Conservation (phyloP, 2,888 invertebrate species). For the Muscina levida region DNA sequence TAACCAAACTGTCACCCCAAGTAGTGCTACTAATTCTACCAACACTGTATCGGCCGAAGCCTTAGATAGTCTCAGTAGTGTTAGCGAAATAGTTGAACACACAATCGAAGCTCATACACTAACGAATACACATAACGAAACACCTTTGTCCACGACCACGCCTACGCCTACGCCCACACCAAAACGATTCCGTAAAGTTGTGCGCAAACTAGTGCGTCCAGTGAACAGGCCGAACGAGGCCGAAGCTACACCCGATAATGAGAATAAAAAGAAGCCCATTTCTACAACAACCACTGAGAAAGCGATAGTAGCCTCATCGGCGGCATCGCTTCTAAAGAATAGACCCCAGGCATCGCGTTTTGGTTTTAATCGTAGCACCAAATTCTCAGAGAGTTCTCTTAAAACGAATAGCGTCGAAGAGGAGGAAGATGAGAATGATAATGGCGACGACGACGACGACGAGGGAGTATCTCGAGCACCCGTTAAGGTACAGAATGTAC, state of each 20-base stretch:
- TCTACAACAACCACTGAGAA: conserved; percentile 1
- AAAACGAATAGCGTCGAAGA: conserved; percentile 2
- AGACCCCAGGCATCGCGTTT: conserved; percentile 51
- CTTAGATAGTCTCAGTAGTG: conserved; percentile 63
- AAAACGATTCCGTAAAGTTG: conserved; percentile 75
- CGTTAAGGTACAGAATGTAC: not conserved
- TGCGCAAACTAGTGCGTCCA: conserved; percentile 74
- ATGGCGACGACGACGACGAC: conserved; percentile 21
- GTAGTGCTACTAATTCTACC: conserved; percentile 70
- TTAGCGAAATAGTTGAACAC: conserved; percentile 63
- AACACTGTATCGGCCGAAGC: conserved; percentile 65
- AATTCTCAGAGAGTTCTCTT: conserved; percentile 12
- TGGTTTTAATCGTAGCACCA: conserved; percentile 65
- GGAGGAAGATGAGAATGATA: conserved; percentile 16
- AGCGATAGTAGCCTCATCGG: not conserved
- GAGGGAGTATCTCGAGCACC: conserved; percentile 7
- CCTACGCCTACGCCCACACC: conserved; percentile 56
- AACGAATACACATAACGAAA: conserved; percentile 58
- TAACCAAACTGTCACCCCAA: conserved; percentile 67
- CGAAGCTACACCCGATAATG: not conserved
- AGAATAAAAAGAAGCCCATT: not conserved
- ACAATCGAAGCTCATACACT: conserved; percentile 58
- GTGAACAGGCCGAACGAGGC: conserved; percentile 58
- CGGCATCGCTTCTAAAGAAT: not conserved
- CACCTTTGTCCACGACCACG: conserved; percentile 35